These are phyloP conservation scores for Numenius phaeopus DNA, from an alignment of 2,797 vertebrate species.

Conservation along the genomic window DNA sequence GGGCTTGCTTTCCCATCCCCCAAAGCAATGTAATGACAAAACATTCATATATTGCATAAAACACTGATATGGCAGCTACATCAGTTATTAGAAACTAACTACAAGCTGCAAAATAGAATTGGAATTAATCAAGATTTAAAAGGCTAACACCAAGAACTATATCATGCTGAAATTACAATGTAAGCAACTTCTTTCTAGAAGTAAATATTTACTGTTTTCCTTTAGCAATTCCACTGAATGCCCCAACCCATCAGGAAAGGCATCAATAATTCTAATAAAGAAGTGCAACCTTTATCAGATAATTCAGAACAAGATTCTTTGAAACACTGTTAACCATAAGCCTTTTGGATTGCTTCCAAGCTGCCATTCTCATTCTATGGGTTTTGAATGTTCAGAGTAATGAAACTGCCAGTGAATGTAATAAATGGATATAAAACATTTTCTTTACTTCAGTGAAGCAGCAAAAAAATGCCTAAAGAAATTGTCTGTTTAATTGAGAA, in stretches of 20 bases:
- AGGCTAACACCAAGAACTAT: background rate
- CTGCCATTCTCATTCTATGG: constrained; percentile 12
- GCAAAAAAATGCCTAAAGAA: constrained; percentile 37
- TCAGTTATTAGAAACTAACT: constrained; percentile 32
- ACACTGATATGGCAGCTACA: background rate
- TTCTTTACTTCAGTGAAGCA: constrained; percentile 45
- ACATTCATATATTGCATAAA: background rate
- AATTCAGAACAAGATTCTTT: constrained; percentile 47
- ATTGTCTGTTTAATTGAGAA: constrained; percentile 46
- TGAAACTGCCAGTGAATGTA: constrained; percentile 34
- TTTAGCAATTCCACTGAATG: background rate
- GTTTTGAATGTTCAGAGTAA: constrained; percentile 45
- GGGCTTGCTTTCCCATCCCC: background rate
- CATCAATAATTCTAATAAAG: constrained; percentile 62
- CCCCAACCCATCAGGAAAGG: background rate
- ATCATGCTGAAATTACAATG: background rate
- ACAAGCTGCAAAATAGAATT: background rate
- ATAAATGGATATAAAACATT: constrained; percentile 38
- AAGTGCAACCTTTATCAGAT: constrained; percentile 20
- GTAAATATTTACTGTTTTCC: background rate
- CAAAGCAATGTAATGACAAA: background rate
- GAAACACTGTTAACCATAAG: constrained; percentile 16
- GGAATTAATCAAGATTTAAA: constrained; percentile 25
- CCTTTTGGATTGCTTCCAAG: constrained; percentile 37
- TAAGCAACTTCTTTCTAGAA: background rate